These are phyloP conservation scores for cattle (Bos taurus) DNA, from an alignment of 2,113 vertebrate genomes.

Conservation along the genomic window DNA sequence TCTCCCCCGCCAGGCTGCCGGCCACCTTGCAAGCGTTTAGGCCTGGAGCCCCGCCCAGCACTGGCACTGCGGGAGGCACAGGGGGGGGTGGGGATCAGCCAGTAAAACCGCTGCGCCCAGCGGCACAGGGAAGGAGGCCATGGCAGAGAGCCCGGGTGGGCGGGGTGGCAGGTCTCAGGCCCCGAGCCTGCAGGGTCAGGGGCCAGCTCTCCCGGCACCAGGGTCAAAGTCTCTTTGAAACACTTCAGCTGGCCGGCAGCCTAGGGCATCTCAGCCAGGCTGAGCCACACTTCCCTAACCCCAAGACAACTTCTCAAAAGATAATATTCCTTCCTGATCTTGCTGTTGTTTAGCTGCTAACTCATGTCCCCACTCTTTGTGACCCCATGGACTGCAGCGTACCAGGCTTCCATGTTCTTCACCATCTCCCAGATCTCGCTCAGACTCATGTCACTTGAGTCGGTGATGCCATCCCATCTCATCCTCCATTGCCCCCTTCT, in stretches of 20 bases:
- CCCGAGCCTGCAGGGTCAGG: background rate
- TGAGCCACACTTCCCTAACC: background rate
- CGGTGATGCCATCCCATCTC: background rate
- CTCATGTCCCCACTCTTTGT: background rate
- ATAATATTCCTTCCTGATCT: background rate
- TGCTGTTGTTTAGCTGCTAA: background rate
- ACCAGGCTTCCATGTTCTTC: background rate
- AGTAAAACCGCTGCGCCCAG: background rate
- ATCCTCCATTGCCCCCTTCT: background rate
- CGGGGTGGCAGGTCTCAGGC: background rate
- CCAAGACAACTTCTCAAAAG: background rate
- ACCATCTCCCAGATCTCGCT: background rate
- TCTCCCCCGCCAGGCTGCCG: background rate
- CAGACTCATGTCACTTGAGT: background rate
- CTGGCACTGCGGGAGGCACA: background rate
- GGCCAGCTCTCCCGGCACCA: background rate
- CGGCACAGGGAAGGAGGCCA: background rate
- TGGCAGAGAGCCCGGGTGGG: background rate
- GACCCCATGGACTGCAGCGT: background rate
- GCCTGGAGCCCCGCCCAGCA: no score
- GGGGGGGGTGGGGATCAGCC: no score
- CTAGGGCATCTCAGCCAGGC: rapidly evolving
- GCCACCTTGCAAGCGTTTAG: background rate
- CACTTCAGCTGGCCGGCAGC: background rate
- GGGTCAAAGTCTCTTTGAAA: background rate